Conservation (phyloP, 2,113 vertebrate species). For the Chaetodon auriga region DNA sequence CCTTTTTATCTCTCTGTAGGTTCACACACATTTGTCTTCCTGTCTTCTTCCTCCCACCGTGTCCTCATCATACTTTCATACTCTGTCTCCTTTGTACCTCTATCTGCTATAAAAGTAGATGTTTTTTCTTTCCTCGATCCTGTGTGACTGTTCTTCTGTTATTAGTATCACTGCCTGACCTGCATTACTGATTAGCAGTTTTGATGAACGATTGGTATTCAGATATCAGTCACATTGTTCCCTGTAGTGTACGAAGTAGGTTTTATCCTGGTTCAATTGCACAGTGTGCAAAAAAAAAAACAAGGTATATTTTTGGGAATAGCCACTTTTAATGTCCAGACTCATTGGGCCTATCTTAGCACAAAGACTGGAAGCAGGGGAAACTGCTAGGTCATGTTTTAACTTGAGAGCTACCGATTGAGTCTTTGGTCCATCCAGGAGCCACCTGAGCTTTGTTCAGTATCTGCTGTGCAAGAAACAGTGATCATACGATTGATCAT, state of each 20-base stretch:
- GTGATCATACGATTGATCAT: not conserved
- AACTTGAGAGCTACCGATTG: not conserved
- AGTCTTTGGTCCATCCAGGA: not conserved
- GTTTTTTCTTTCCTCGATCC: not conserved
- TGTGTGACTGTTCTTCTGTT: constrained; percentile 8
- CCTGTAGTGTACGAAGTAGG: not conserved
- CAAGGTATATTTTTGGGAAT: not conserved
- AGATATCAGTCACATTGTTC: constrained; percentile 5
- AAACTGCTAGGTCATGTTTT: not conserved
- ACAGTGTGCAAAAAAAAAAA: not conserved
- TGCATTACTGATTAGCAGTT: constrained; percentile 18
- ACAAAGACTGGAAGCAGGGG: not conserved
- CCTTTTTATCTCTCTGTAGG: not conserved
- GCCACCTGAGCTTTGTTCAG: not conserved
- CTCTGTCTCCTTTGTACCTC: not conserved
- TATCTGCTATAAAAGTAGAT: not conserved
- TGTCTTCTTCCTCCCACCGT: not conserved
- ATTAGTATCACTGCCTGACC: constrained; percentile 33
- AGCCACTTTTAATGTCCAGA: not conserved
- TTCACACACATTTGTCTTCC: constrained; percentile 23
- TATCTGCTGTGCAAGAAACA: not conserved
- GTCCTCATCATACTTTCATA: constrained; percentile 12
- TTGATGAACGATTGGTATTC: constrained; percentile 26
- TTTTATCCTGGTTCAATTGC: constrained; percentile 19
- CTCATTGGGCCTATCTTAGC: not conserved